These are phyloP conservation scores for Umimayanthus chanpuru DNA, from an alignment of 92 coral and sea anemone species.

Conservation along the genomic window DNA sequence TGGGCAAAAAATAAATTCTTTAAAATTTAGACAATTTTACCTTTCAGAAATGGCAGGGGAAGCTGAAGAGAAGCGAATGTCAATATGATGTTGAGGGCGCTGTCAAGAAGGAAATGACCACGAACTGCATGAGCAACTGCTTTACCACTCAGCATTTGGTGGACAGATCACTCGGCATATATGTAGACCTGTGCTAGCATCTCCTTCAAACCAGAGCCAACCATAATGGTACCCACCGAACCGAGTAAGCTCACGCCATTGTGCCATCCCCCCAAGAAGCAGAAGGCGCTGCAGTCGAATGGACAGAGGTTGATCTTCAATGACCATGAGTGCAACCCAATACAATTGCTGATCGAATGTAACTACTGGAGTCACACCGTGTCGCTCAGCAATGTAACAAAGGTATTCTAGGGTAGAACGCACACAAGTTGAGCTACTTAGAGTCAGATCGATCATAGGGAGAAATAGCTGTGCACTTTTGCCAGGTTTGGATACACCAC, in stretches of 20 bases:
- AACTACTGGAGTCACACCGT: slow-evolving; percentile 40
- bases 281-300: slow-evolving; percentile 29
- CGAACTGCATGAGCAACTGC: no score
- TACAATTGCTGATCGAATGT: slow-evolving; percentile 46
- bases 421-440: slow-evolving; percentile 39
- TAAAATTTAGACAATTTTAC: no score
- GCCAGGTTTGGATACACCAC: slow-evolving; percentile 30
- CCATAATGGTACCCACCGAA: slow-evolving; percentile 28
- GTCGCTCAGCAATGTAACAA: slow-evolving; percentile 43
- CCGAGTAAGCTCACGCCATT: slow-evolving; percentile 43
- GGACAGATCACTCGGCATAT: slow-evolving; percentile 16
- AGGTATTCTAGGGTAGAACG: slow-evolving; percentile 50
- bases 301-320: slow-evolving; percentile 35
- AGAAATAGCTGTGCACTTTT: slow-evolving; percentile 22
- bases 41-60: no score
- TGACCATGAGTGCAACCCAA: slow-evolving; percentile 49
- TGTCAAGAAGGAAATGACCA: no score
- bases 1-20: no score
- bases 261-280: slow-evolving; percentile 35
- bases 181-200: neutral
- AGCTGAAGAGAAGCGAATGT: no score
- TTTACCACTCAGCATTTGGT: no score
- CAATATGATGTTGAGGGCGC: no score
- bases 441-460: slow-evolving; percentile 38
- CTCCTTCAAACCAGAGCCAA: slow-evolving; percentile 39